phyloP scores from a whole-genome alignment of 1,140 invertebrate genomes.

The Pachypeltis micranthus region DNA sequence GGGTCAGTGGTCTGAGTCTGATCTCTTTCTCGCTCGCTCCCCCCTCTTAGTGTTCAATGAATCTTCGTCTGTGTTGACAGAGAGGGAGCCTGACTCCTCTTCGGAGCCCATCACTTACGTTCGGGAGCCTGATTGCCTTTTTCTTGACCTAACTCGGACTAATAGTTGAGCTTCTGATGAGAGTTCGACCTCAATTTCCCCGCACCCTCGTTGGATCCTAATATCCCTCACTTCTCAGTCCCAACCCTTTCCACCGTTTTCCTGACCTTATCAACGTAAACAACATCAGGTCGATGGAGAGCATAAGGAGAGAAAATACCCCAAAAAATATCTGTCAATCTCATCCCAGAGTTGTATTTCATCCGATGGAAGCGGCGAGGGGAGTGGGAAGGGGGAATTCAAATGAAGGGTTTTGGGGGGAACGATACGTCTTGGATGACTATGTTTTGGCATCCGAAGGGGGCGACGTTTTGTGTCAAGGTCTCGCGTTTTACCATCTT shows the following conservation, averaged over 20 bases:
- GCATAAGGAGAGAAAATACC: no score
- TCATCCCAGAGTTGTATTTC: no score
- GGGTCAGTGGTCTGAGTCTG: background rate
- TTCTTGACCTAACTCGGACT: constrained; percentile 8
- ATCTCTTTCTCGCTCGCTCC: background rate
- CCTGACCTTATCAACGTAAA: constrained; percentile 1
- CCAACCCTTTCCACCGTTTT: no score
- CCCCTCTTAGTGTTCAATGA: background rate
- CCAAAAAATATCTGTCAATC: no score
- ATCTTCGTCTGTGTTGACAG: constrained; percentile 6
- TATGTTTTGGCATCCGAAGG: no score
- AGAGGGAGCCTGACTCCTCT: background rate
- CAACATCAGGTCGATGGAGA: no score
- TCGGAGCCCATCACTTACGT: background rate
- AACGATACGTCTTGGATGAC: no score
- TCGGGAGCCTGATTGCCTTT: background rate
- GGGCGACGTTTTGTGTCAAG: no score
- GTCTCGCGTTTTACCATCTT: no score
- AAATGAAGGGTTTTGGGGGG: no score
- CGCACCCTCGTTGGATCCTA: background rate
- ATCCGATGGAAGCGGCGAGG: no score
- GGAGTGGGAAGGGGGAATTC: no score
- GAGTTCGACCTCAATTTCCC: background rate
- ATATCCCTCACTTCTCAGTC: background rate
- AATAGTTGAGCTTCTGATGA: constrained; percentile 1